A percentile compares a stretch with the other conserved stretches of the same genome.
These are phyloP conservation scores for Oriolus oriolus DNA, from an alignment of 2,113 vertebrate genomes.

Conservation along the genomic window DNA sequence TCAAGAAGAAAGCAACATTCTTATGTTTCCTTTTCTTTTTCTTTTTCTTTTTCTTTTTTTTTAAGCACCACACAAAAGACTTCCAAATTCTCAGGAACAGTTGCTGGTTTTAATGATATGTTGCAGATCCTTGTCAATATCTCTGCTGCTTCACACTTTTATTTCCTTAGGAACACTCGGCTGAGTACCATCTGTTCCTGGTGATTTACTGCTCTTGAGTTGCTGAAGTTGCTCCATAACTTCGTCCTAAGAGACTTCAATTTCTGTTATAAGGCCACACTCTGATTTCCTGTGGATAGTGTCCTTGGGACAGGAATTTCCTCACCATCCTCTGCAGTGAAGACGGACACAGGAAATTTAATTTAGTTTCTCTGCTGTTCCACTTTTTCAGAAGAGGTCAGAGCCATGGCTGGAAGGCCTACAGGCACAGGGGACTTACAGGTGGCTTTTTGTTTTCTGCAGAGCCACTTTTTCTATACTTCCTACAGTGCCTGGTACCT, in stretches of 20 bases:
- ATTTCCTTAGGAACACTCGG: constrained; percentile 71
- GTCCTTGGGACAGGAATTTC: constrained; percentile 55
- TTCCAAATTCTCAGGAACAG: constrained; percentile 61
- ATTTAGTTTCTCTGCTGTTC: not conserved
- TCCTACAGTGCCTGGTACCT: not conserved
- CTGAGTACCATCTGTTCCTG: constrained; percentile 73
- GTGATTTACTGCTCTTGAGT: constrained; percentile 68
- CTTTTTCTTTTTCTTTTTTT: not conserved
- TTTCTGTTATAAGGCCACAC: constrained; percentile 38
- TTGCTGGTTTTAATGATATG: constrained; percentile 61
- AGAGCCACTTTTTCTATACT: not conserved
- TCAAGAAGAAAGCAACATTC: not conserved
- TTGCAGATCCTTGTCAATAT: constrained; percentile 64
- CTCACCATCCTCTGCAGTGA: not conserved
- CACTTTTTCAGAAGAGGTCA: not conserved
- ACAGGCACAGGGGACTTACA: not conserved
- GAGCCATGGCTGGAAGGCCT: not conserved
- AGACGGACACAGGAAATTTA: not conserved
- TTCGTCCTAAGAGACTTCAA: constrained; percentile 63
- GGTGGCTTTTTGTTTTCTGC: not conserved
- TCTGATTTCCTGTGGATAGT: constrained; percentile 48
- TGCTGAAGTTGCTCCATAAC: constrained; percentile 63
- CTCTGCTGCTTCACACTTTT: constrained; percentile 72
- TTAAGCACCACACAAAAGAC: constrained; percentile 36
- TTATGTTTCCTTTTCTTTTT: not conserved